These are phyloP conservation scores for Halictus rubicundus DNA, from an alignment of 1,140 invertebrate species.

Conservation along the genomic window DNA sequence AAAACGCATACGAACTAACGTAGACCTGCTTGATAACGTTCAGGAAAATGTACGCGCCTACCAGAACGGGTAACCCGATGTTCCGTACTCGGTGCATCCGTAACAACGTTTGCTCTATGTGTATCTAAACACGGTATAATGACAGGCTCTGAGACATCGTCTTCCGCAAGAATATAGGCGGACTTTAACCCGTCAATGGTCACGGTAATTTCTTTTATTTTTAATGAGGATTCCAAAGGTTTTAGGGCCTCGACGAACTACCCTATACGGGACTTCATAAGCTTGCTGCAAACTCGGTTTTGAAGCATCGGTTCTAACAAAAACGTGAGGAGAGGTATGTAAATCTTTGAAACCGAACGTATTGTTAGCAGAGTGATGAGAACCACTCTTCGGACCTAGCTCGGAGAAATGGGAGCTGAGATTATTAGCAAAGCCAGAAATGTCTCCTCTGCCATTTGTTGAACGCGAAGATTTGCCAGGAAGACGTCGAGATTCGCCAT, in stretches of 20 bases:
- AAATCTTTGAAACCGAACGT: conserved; percentile 11
- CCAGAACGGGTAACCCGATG: neutral
- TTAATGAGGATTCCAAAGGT: neutral
- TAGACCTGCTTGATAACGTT: neutral
- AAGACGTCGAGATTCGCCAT: neutral
- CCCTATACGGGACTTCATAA: conserved; percentile 1
- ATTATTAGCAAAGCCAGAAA: neutral
- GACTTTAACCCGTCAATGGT: neutral
- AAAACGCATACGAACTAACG: no score
- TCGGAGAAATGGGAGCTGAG: neutral
- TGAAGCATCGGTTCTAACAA: conserved; percentile 1
- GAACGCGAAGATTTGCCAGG: neutral
- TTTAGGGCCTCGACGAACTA: neutral
- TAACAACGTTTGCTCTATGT: neutral
- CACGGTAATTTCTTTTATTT: neutral
- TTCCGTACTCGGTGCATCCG: neutral
- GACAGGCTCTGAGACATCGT: no score
- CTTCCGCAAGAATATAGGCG: no score
- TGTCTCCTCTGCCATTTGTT: neutral
- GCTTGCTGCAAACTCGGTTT: neutral
- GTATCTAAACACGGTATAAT: no score
- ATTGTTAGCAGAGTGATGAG: neutral
- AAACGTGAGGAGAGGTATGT: neutral
- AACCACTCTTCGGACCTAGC: neutral
- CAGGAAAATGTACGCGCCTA: neutral